A percentile compares a stretch with the other conserved stretches of the same genome.
These are phyloP conservation scores for Eudasyphora cyanicolor DNA, from an alignment of 2,888 invertebrate genomes.

Conservation along the genomic window DNA sequence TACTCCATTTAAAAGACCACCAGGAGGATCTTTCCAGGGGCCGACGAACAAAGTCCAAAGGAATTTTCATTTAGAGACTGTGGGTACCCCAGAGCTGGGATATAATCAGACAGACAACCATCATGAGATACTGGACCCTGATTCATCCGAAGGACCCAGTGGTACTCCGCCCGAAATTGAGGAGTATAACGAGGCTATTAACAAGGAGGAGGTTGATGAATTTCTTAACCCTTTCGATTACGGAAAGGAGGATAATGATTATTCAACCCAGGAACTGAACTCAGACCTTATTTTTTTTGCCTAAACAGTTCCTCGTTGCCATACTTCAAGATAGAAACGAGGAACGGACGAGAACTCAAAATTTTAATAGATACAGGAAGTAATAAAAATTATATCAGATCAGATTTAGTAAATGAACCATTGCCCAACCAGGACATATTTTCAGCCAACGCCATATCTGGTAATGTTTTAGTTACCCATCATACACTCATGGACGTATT, in stretches of 20 bases:
- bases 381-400: slow-evolving; percentile 17
- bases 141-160: too few relatives aligned
- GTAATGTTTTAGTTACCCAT: slow-evolving; percentile 13
- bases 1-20: too few relatives aligned
- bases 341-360: neutral
- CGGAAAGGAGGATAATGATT: neutral
- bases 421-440: too few relatives aligned
- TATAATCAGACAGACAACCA: too few relatives aligned
- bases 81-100: too few relatives aligned
- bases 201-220: too few relatives aligned
- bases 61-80: too few relatives aligned
- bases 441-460: neutral
- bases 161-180: too few relatives aligned
- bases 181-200: neutral
- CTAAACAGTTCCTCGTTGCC: neutral
- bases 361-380: slow-evolving; percentile 21
- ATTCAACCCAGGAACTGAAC: neutral
- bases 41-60: too few relatives aligned
- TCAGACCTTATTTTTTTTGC: neutral
- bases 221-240: neutral
- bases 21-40: too few relatives aligned
- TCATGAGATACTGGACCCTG: too few relatives aligned
- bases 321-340: neutral
- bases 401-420: neutral
- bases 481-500: neutral